Conservation (phyloP, 2,113 vertebrate species). For the Rhombomys opimus region DNA sequence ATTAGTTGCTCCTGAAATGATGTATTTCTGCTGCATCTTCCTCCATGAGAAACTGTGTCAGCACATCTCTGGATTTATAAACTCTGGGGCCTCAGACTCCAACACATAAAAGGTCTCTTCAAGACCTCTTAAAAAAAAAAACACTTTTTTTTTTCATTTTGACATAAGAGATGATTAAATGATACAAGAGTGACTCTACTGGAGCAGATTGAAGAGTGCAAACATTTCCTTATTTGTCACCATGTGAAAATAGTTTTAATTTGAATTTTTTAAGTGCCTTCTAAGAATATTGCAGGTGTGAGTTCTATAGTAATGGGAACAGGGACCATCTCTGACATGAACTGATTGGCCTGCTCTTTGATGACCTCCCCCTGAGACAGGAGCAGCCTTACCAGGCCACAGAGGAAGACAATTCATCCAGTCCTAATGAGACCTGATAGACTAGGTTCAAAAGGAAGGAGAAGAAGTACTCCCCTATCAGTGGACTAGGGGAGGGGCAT, state of each 20-base stretch:
- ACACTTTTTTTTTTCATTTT: not conserved
- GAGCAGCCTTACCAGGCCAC: too few species aligned
- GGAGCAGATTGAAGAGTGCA: not conserved
- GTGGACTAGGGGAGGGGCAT: too few species aligned
- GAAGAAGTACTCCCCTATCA: too few species aligned
- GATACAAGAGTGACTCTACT: not conserved
- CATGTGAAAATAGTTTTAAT: conserved; percentile 39
- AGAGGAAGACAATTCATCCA: too few species aligned
- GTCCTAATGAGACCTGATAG: not conserved
- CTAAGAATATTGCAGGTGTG: not conserved
- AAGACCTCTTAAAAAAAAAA: conserved; percentile 15
- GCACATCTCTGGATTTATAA: conserved; percentile 18
- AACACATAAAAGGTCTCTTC: conserved; percentile 13
- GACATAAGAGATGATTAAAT: not conserved
- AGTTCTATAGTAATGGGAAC: too few species aligned
- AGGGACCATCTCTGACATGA: too few species aligned
- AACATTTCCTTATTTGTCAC: not conserved
- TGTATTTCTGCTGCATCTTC: not conserved
- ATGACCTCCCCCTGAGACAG: too few species aligned
- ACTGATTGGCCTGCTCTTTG: too few species aligned
- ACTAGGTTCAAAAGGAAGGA: too few species aligned
- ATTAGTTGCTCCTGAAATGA: conserved; percentile 48
- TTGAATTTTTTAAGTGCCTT: conserved; percentile 36
- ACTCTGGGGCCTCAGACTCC: conserved; percentile 52
- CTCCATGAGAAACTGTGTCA: not conserved